phyloP scores from a whole-genome alignment of 2,797 vertebrate genomes.

The Sebastes nivosus region DNA sequence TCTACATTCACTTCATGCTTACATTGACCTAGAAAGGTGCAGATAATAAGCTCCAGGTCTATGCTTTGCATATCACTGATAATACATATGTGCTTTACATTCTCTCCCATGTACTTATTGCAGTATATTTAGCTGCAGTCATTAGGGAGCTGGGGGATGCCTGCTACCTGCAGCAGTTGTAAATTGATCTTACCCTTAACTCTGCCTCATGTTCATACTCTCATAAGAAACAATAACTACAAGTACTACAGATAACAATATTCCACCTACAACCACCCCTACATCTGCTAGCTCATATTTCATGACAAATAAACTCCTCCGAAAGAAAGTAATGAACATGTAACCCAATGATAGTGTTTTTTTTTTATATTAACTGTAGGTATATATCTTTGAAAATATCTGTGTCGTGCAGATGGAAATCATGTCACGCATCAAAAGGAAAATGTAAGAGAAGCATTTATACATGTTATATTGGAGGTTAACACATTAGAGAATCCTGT shows the following conservation, averaged over 20 bases:
- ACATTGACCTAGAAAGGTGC: conserved; percentile 40
- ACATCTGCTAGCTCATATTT: neutral
- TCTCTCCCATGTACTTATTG: conserved; percentile 42
- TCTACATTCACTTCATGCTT: conserved; percentile 16
- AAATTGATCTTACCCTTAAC: conserved; percentile 29
- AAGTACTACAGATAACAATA: neutral
- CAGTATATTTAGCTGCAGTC: conserved; percentile 59
- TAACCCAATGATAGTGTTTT: neutral
- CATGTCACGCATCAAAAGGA: neutral
- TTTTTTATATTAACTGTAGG: neutral
- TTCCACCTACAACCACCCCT: neutral
- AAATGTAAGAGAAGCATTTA: neutral
- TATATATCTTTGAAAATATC: neutral
- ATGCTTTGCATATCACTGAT: conserved; percentile 24
- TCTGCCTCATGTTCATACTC: conserved; percentile 53
- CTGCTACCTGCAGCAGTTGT: conserved; percentile 35
- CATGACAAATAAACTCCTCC: neutral
- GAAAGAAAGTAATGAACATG: neutral
- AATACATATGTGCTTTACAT: conserved; percentile 42
- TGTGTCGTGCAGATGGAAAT: neutral
- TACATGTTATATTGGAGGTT: neutral
- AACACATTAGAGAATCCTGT: neutral
- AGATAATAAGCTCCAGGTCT: conserved; percentile 42
- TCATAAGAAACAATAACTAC: conserved; percentile 29
- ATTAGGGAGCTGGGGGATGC: conserved; percentile 41